These are phyloP conservation scores for Drosophila grimshawi DNA, from an alignment of 1,140 invertebrate species.

Conservation along the genomic window DNA sequence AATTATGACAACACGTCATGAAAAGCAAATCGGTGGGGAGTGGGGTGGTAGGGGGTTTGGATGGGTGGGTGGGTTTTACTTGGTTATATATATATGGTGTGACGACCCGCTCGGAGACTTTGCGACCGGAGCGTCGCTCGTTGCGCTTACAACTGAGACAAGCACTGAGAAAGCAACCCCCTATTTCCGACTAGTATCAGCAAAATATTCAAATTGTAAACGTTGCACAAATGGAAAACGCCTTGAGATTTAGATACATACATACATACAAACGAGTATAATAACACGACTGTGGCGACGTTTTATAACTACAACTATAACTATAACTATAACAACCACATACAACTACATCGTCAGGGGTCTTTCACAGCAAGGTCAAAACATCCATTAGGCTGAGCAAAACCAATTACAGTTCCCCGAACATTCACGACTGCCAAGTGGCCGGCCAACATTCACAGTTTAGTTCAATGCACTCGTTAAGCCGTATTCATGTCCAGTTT, in stretches of 20 bases:
- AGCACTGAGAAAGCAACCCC: not conserved
- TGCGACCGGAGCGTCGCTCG: constrained; percentile 29
- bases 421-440: not conserved
- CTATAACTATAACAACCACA: not conserved
- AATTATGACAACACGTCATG: constrained; percentile 4
- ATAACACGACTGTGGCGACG: not conserved
- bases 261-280: not conserved
- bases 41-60: not conserved
- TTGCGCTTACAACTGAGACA: constrained; percentile 24
- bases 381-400: not conserved
- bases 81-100: not conserved
- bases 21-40: not conserved
- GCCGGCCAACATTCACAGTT: not conserved
- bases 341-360: not conserved
- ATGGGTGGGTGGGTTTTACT: not conserved
- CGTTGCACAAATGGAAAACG: constrained; percentile 33
- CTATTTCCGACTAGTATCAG: not conserved
- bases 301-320: not conserved
- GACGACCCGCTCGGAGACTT: constrained; percentile 6
- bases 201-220: constrained; percentile 32
- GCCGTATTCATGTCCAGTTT: constrained; percentile 39
- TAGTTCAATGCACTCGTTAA: constrained; percentile 41
- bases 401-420: constrained; percentile 3
- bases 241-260: constrained; percentile 31
- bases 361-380: constrained; percentile 1